These are phyloP conservation scores for Anabas testudineus DNA, from an alignment of 2,797 vertebrate genomes.

Conservation along the genomic window DNA sequence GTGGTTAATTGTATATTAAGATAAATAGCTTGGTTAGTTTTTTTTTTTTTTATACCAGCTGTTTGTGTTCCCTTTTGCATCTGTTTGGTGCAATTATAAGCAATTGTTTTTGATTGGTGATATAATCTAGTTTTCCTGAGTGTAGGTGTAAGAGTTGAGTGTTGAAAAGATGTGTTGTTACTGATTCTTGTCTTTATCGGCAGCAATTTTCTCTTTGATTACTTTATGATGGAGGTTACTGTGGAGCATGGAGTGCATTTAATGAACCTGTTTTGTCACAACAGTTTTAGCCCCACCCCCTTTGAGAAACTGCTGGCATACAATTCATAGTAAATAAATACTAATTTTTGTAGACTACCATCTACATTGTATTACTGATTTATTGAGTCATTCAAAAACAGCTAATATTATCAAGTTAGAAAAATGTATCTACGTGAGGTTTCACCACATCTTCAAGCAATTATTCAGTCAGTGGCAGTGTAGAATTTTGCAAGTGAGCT, in stretches of 20 bases:
- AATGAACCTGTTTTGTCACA: conserved; percentile 46
- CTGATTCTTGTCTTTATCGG: conserved; percentile 41
- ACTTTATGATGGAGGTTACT: conserved; percentile 36
- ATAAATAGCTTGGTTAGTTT: conserved; percentile 32
- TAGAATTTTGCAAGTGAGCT: conserved; percentile 57
- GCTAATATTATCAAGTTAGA: not conserved
- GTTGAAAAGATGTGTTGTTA: conserved; percentile 49
- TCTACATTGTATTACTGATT: conserved; percentile 17
- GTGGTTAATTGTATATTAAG: conserved; percentile 33
- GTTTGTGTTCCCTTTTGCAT: conserved; percentile 32
- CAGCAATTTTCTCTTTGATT: conserved; percentile 46
- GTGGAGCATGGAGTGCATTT: conserved; percentile 46
- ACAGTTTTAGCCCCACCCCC: conserved; percentile 38
- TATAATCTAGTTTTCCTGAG: conserved; percentile 41
- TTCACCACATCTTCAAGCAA: conserved; percentile 14
- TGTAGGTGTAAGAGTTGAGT: conserved; percentile 45
- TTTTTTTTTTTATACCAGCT: conserved; percentile 29
- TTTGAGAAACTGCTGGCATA: conserved; percentile 61
- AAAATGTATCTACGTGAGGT: conserved; percentile 39
- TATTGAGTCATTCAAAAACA: not conserved
- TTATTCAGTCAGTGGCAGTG: conserved; percentile 19
- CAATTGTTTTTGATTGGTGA: conserved; percentile 46
- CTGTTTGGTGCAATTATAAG: conserved; percentile 41
- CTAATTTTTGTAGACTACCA: conserved; percentile 71
- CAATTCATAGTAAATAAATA: conserved; percentile 79